A percentile compares a stretch with the other conserved stretches of the same genome.
These are phyloP conservation scores for Dromiciops gliroides DNA, from an alignment of 2,113 vertebrate species.

Conservation along the genomic window DNA sequence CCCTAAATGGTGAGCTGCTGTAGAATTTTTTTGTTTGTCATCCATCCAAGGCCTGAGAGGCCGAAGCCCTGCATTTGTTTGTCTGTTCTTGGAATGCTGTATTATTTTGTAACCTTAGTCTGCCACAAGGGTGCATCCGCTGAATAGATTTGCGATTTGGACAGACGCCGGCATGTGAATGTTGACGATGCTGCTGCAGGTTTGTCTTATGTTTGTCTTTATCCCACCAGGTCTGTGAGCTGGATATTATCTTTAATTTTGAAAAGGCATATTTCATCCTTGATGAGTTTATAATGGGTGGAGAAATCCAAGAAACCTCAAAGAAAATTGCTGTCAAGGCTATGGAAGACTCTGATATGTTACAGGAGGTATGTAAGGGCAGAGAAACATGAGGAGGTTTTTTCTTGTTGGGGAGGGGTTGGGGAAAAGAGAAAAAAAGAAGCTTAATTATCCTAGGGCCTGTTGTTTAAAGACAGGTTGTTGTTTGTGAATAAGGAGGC, in stretches of 20 bases:
- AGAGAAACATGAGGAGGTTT: not conserved
- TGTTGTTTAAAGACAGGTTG: not conserved
- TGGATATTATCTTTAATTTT: constrained; percentile 98
- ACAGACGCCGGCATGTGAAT: not conserved
- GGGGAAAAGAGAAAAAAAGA: too few relatives aligned
- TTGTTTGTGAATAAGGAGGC: not conserved
- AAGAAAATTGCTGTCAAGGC: constrained; percentile 87
- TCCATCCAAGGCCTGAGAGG: not conserved
- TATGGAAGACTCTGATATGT: constrained; percentile 91
- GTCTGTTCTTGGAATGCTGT: not conserved
- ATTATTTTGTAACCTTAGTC: not conserved
- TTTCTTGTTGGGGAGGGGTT: not conserved
- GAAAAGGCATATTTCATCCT: constrained; percentile 98
- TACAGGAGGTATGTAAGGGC: constrained; percentile 91
- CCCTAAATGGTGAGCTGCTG: not conserved
- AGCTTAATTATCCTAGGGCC: not conserved
- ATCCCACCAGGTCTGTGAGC: constrained; percentile 91
- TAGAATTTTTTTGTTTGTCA: constrained; percentile 10
- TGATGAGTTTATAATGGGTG: constrained; percentile 95
- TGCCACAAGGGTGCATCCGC: not conserved
- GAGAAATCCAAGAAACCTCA: constrained; percentile 95
- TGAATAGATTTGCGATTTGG: not conserved
- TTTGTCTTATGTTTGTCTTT: constrained; percentile 58
- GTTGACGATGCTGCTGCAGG: not conserved
- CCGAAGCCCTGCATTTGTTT: not conserved